Base-by-base conservation (phyloP, 2,888 invertebrate species). In the Acanthosoma haemorrhoidale region DNA sequence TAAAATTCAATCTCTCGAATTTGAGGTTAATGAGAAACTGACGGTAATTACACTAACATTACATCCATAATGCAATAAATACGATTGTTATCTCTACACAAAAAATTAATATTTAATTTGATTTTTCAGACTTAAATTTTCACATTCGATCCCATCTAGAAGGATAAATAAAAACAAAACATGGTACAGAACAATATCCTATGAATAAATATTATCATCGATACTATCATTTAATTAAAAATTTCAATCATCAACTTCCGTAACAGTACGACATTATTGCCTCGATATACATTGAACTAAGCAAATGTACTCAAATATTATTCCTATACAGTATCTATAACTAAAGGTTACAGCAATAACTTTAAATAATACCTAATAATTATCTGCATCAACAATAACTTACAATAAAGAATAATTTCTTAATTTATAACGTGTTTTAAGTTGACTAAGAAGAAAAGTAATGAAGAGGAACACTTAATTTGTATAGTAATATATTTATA, bases 311-410 rank as follows among this genome's bases (percentile, higher is more conserved):
- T 36, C 18, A 61, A 4, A 38, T 36, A 16, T 36, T 9, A 61
- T 36, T 36, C 34, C 32, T 61, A 61, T 16, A 18, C 21, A 34
- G 16, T 61, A 18, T 36, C 36, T 36, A 51, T 51, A 51, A 36
- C 32, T 31, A 59, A 61, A 61, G 16, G 21, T 61, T 36, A 36
- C 6, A 61, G 36, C 32, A 4, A 36, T 61, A 38, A 61, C 16
- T 59, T 36, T 21, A 38, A 61, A 21, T n/a, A 61, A 36, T 61
- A n/a, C 21, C 32, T 61, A 61, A 61, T 36, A 61, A 36, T 61
- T 6, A 61, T 38, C 25, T 36, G 60, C 18, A n/a, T 60, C 18
- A 60, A 60, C 60, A 60, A 60, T 34, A 13, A 59, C 32, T 29
- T 15, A 59, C 32, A 59, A 59, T 59, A 36, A 34, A n/a, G 1